These are phyloP conservation scores for Aleiodes alternator DNA, from an alignment of 2,888 invertebrate species.

Conservation along the genomic window DNA sequence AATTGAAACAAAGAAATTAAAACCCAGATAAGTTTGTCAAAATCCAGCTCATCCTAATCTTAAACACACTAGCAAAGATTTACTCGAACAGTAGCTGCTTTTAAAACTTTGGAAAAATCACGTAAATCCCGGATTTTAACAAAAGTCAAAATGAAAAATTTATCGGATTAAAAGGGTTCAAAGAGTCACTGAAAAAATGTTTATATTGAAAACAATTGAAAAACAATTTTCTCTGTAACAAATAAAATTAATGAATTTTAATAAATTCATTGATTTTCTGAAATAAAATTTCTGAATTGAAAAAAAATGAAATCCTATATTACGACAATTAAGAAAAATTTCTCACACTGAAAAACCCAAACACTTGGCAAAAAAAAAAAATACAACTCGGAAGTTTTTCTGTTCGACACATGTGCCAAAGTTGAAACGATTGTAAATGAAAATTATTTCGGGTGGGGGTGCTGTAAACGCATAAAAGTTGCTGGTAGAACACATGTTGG, in stretches of 20 bases:
- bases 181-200: neutral
- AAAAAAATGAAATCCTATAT: neutral
- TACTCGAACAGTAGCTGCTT: slow-evolving; percentile 9
- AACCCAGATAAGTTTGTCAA: neutral
- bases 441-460: slow-evolving; percentile 44
- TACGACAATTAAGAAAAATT: neutral
- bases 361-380: neutral
- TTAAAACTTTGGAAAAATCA: slow-evolving; percentile 9
- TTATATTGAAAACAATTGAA: neutral
- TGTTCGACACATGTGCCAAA: slow-evolving; percentile 49
- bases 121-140: slow-evolving; percentile 1
- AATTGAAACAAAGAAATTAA: neutral
- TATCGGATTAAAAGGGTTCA: neutral
- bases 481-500: slow-evolving; percentile 44
- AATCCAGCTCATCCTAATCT: slow-evolving; percentile 13
- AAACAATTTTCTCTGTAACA: no score
- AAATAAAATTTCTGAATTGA: no score
- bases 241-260: no score
- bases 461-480: slow-evolving; percentile 34
- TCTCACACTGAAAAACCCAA: neutral
- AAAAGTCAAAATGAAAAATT: slow-evolving; percentile 17
- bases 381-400: slow-evolving; percentile 29
- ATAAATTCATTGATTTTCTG: no score
- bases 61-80: neutral
- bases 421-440: slow-evolving; percentile 50